Evolutionary conservation across 2,888 invertebrate genomes (phyloP).

Genomic region (Melanargia galathea): DNA sequence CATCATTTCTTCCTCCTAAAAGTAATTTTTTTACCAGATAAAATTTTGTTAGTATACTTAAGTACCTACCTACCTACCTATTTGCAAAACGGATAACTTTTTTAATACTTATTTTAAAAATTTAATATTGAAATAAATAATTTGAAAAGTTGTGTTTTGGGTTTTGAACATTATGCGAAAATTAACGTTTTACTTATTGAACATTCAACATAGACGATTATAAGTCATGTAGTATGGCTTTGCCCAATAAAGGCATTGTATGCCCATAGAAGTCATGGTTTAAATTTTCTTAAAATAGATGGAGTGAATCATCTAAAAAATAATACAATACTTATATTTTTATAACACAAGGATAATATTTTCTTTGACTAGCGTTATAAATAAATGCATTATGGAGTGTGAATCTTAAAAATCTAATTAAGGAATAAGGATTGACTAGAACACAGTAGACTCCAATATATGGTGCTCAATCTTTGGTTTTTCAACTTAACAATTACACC

Average conservation of each 20-base stretch:
- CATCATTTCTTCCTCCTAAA: too few species aligned
- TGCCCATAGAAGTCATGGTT: conserved; percentile 26
- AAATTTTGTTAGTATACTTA: too few species aligned
- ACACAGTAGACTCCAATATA: conserved; percentile 27
- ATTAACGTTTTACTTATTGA: too few species aligned
- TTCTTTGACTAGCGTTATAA: conserved; percentile 29
- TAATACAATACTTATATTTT: conserved; percentile 12
- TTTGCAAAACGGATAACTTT: too few species aligned
- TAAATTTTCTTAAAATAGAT: conserved; percentile 37
- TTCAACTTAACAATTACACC: not conserved
- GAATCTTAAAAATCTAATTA: conserved; percentile 6
- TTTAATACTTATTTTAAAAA: too few species aligned
- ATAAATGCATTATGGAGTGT: conserved; percentile 23
- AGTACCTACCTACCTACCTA: too few species aligned
- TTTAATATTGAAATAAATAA: too few species aligned
- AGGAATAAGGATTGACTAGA: conserved; percentile 33
- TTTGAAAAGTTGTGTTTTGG: too few species aligned
- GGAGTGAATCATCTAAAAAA: conserved; percentile 23
- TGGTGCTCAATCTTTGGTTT: not conserved
- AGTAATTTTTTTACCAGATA: too few species aligned
- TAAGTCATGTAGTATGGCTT: conserved; percentile 42
- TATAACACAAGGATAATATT: conserved; percentile 18
- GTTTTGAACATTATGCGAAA: too few species aligned
- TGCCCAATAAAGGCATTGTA: conserved; percentile 49
- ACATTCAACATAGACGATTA: not conserved